A percentile compares a stretch with the other conserved stretches of the same genome.
phyloP scores from a whole-genome alignment of 2,113 vertebrate species.

The Centropus bengalensis region DNA sequence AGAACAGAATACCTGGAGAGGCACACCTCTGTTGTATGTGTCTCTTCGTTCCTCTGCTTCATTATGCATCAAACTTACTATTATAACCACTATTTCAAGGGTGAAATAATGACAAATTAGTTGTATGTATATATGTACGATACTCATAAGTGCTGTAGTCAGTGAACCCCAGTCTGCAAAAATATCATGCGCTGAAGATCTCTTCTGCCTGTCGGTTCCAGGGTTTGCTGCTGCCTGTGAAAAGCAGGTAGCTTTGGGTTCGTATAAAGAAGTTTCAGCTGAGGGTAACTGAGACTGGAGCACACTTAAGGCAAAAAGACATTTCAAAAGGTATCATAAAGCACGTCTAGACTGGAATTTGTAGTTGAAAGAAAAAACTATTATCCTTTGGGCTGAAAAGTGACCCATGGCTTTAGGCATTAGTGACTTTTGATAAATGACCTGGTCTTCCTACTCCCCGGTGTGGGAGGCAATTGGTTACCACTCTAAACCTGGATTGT shows the following conservation, averaged over 20 bases:
- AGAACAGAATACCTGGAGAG: background rate
- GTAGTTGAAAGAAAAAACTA: slow-evolving; percentile 60
- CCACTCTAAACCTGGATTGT: slow-evolving; percentile 9
- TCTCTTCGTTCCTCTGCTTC: background rate
- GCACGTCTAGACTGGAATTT: slow-evolving; percentile 41
- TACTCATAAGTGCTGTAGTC: background rate
- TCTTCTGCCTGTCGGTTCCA: background rate
- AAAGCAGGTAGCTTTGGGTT: slow-evolving; percentile 9
- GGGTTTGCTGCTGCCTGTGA: background rate
- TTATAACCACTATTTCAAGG: background rate
- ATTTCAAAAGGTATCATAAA: slow-evolving; percentile 40
- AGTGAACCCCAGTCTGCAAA: background rate
- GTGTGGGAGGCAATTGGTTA: slow-evolving; percentile 39
- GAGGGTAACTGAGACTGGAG: slow-evolving; percentile 2
- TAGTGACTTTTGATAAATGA: slow-evolving; percentile 63
- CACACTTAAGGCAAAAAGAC: slow-evolving; percentile 29
- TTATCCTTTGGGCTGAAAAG: slow-evolving; percentile 62
- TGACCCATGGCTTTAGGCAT: slow-evolving; percentile 61
- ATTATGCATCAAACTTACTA: background rate
- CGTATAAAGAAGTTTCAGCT: background rate
- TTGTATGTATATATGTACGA: background rate
- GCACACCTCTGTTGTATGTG: background rate
- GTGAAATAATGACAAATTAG: background rate
- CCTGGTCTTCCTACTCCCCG: background rate
- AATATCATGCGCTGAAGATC: fast-evolving